Evolutionary conservation across 2,888 invertebrate genomes (phyloP), one percentile per base, ranked within the genome.

Genomic region (Coecobrya sp.): DNA sequence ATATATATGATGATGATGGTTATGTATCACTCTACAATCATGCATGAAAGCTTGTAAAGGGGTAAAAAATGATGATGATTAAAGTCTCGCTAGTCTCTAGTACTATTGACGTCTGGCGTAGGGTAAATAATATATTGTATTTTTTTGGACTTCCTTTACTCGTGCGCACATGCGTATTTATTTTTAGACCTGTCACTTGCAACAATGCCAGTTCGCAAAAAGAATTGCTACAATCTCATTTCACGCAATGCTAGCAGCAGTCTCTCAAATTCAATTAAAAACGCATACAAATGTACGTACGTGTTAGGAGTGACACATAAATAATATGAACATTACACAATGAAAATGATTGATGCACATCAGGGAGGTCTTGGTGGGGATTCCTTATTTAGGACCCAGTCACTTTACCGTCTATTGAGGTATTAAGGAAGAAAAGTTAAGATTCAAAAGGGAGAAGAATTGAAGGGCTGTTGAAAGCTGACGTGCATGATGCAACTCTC

Each of bases 131-230:
- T n/a, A 42, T 55, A 11, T 59, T 59, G 19, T 19, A 59, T 25
- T 30, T 8, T 30, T 70, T 70, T n/a, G 7, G 36, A 36, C 30
- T 70, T n/a, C 30, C 70, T 70, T 70, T 65, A 16, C 59, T 19
- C 65, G 27, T 25, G 65, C 10, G 36, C 36, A 70, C 22, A 70
- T 73, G 19, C 45, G 73, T 42, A 22, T 73, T 73, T 65, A 81
- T 79, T 65, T 81, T 65, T 49, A 88, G 81, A 79, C 81, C 81
- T 88, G 88, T 88, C 88, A 88, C 36, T 88, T 65, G 76, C 68
- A 81, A 88, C 88, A 88, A 88, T 81, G 49, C 73, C 45, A 73
- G 7, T 42, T 42, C 45, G 19, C 22, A 45, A 36, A n/a, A 73
- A 45, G 73, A 73, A 45, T 73, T 45, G 10, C 22, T 22, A 22